A percentile compares a stretch with the other conserved stretches of the same genome.
phyloP scores from a whole-genome alignment of 2,113 vertebrate genomes.

The Nettapus auritus region DNA sequence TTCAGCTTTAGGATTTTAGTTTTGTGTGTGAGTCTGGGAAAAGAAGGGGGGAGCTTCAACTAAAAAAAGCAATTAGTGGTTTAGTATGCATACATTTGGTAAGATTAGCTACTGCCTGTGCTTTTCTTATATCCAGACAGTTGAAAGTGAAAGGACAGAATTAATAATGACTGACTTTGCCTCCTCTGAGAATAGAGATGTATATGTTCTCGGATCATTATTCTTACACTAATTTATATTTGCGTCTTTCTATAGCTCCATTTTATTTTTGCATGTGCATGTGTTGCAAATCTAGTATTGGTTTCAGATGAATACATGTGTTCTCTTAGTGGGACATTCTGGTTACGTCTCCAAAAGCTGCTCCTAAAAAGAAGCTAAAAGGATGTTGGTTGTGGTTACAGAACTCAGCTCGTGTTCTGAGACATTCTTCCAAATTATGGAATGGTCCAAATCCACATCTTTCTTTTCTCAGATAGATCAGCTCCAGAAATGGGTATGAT shows the following conservation, averaged over 20 bases:
- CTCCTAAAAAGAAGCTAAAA: conserved; percentile 6
- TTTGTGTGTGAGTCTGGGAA: not conserved
- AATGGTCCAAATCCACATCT: conserved; percentile 45
- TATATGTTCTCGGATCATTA: not conserved
- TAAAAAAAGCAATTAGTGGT: not conserved
- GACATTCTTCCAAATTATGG: not conserved
- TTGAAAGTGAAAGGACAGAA: not conserved
- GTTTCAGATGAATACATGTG: not conserved
- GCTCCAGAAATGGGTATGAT: conserved; percentile 37
- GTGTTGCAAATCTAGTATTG: not conserved
- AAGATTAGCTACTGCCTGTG: not conserved
- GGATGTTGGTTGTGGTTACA: conserved; percentile 12
- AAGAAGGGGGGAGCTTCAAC: not conserved
- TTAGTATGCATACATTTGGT: not conserved
- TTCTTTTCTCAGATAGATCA: conserved; percentile 7
- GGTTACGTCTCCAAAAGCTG: not conserved
- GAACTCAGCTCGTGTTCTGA: not conserved
- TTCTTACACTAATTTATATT: not conserved
- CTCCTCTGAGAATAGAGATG: not conserved
- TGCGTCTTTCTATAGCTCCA: not conserved
- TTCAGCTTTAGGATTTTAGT: not conserved
- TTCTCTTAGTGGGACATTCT: not conserved
- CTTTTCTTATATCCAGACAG: not conserved
- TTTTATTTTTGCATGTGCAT: not conserved
- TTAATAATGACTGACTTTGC: not conserved